Conservation (phyloP, 2,888 invertebrate genomes). For the Aricia artaxerxes region DNA sequence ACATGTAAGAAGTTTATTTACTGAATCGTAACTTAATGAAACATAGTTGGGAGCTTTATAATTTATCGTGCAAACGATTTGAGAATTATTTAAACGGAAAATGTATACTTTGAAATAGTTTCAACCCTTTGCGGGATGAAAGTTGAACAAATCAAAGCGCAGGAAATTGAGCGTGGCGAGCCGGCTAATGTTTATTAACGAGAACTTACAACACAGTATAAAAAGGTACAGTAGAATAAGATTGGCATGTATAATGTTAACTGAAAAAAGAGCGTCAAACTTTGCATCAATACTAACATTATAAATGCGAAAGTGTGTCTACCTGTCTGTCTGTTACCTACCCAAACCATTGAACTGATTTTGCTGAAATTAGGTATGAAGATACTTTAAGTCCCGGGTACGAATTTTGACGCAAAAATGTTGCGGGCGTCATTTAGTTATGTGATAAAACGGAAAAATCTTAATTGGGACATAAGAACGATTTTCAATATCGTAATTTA, state of each 20-base stretch:
- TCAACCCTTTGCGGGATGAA: neutral
- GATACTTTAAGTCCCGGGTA: no score
- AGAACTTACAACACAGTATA: neutral
- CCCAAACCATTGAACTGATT: no score
- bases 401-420: no score
- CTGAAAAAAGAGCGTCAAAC: no score
- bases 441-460: no score
- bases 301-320: no score
- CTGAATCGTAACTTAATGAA: neutral
- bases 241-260: neutral
- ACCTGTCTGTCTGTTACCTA: no score
- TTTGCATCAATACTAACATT: no score
- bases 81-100: neutral
- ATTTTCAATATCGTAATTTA: no score
- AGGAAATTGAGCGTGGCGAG: constrained; percentile 11
- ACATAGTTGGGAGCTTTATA: neutral
- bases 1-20: neutral
- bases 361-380: no score
- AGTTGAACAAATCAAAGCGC: constrained; percentile 12
- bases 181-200: neutral
- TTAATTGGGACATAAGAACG: no score
- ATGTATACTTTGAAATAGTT: constrained; percentile 12
- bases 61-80: constrained; percentile 1
- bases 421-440: no score
- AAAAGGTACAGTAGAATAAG: neutral